phyloP scores from a whole-genome alignment of 2,888 invertebrate species.

The Cetonia aurata region DNA sequence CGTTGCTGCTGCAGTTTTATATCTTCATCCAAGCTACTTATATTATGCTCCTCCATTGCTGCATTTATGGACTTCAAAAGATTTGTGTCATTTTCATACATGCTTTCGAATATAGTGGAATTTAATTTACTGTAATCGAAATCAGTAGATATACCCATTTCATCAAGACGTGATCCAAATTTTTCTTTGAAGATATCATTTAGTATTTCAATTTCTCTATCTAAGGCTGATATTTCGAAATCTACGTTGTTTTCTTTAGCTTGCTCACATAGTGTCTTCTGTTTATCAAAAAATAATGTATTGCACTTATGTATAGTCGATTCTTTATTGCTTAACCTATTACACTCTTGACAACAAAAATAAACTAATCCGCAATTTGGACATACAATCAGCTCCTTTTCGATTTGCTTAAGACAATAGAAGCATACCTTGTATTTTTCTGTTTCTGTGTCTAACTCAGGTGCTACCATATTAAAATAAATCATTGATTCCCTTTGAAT shows the following conservation, averaged over 20 bases:
- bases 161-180: background rate
- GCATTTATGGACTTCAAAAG: background rate
- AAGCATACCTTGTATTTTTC: constrained; percentile 61
- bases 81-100: background rate
- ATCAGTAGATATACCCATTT: background rate
- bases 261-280: constrained; percentile 30
- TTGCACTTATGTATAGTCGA: constrained; percentile 54
- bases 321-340: constrained; percentile 53
- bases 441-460: constrained; percentile 48
- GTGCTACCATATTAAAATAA: constrained; percentile 42
- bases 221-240: background rate
- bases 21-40: background rate
- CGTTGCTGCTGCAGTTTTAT: background rate
- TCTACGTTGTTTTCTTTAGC: constrained; percentile 27
- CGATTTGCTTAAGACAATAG: constrained; percentile 56
- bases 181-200: constrained; percentile 2
- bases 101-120: constrained; percentile 2
- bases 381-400: constrained; percentile 56
- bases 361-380: constrained; percentile 60
- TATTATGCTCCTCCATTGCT: background rate
- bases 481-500: constrained; percentile 18
- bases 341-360: constrained; percentile 62
- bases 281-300: constrained; percentile 50
- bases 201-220: background rate
- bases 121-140: constrained; percentile 7